Percentiles rank a stretch among this genome's conserved stretches.
phyloP scores from a whole-genome alignment of 2,888 invertebrate species.

The Tetranychus truncatus region DNA sequence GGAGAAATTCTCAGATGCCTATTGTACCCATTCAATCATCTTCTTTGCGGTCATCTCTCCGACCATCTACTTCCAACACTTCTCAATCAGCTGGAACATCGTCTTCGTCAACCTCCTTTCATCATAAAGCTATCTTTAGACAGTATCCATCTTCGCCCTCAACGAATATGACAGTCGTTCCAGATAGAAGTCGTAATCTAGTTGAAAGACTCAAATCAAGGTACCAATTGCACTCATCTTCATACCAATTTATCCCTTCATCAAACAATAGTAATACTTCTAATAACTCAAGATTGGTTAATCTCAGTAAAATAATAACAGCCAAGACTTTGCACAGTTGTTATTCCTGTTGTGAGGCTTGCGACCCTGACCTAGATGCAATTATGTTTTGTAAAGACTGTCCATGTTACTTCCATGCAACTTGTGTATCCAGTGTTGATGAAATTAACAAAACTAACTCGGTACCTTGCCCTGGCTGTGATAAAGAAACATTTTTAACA shows the following conservation, averaged over 20 bases:
- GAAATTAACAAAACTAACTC: slow-evolving; percentile 6
- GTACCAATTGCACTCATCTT: not conserved
- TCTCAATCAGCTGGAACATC: not conserved
- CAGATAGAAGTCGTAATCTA: not conserved
- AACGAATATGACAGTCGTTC: not conserved
- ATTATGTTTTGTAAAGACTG: slow-evolving; percentile 19
- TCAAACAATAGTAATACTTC: not conserved
- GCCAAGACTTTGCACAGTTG: slow-evolving; percentile 8
- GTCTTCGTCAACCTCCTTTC: slow-evolving; percentile 4
- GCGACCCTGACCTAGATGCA: slow-evolving; percentile 17
- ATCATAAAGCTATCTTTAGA: not conserved
- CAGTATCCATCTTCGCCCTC: not conserved
- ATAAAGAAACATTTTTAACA: slow-evolving; percentile 1
- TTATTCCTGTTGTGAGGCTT: slow-evolving; percentile 16
- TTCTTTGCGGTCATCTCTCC: not conserved
- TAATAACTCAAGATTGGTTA: not conserved
- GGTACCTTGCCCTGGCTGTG: slow-evolving; percentile 14
- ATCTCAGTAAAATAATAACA: not conserved
- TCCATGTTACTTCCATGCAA: slow-evolving; percentile 19
- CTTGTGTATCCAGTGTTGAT: slow-evolving; percentile 6
- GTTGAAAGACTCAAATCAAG: not conserved
- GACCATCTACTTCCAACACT: not conserved
- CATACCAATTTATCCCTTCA: not conserved
- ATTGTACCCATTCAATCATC: not conserved
- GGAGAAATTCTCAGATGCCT: not conserved